These are phyloP conservation scores for Varanus salvator DNA, from an alignment of 2,113 vertebrate species.

Conservation along the genomic window DNA sequence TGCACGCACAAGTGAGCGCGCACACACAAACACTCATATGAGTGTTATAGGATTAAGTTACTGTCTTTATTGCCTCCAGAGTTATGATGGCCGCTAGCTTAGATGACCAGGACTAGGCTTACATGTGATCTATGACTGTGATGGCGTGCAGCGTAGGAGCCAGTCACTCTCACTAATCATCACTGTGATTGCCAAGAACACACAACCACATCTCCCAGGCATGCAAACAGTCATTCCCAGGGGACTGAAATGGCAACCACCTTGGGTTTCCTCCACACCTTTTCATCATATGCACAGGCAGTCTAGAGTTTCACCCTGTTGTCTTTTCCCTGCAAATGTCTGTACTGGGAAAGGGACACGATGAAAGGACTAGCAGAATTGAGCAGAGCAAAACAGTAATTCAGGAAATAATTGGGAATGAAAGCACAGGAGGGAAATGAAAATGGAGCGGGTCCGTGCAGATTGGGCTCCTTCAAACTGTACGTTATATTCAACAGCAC, in stretches of 20 bases:
- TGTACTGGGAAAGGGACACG: conserved; percentile 58
- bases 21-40: not conserved
- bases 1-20: not conserved
- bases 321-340: conserved; percentile 54
- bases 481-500: rapidly evolving
- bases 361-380: conserved; percentile 50
- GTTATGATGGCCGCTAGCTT: too few relatives aligned
- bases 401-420: conserved; percentile 62
- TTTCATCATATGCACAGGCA: conserved; percentile 72
- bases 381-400: conserved; percentile 52
- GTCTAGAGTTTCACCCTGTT: conserved; percentile 72
- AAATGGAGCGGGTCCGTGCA: conserved; percentile 55
- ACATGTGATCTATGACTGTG: conserved; percentile 70
- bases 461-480: conserved; percentile 30
- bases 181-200: conserved; percentile 67
- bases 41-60: too few relatives aligned
- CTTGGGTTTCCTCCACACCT: conserved; percentile 71
- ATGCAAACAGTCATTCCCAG: conserved; percentile 68
- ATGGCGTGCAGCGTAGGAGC: conserved; percentile 66
- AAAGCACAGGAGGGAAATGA: conserved; percentile 44
- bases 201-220: conserved; percentile 70
- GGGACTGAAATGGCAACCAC: conserved; percentile 68
- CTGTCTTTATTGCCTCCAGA: too few relatives aligned
- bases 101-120: conserved; percentile 49
- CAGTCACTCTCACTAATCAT: conserved; percentile 72